Base-by-base conservation (phyloP, 2,888 invertebrate genomes). In the Iselma pallidipennis region DNA sequence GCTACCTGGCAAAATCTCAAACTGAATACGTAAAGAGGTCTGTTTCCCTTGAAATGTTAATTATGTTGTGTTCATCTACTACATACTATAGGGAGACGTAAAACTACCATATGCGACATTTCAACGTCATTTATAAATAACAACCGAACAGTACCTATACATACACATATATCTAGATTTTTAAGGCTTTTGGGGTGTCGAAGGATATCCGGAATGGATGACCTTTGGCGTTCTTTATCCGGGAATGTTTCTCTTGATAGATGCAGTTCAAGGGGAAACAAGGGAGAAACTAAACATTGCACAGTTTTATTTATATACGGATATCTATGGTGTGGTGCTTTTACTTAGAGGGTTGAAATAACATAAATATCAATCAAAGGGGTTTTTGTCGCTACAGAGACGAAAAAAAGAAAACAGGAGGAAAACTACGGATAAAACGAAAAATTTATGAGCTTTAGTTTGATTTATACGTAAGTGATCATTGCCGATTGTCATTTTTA, bases 301-400 rank as follows among this genome's bases (percentile, higher is more conserved):
- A 62, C 55, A 60, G 63, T 66, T 67, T 71, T 66, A 69, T 71
- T 66, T 65, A 65, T 62, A 31, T 58, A 54, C 60, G 60, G 61
- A 64, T 65, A 65, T 62, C 25, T 58, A 54, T 58, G 60, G 61
- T 66, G 67, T 61, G 56, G 59, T 62, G 64, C 52, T 48, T 57
- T 61, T 67, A 57, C 60, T 61, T 56, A 55, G 51, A 37, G 59
- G 59, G 56, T 59, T 61, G 62, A 64, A 65, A 66, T 65, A 68
- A 61, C 70, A 70, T 71, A 71, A 71, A 71, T 71, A 71, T 70
- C 70, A 70, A 71, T 71, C 64, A 64, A 63, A 56, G 59, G 55
- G 63, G 49, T 63, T 63, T 63, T 63, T 56, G 52, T 56, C 49
- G 31, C 31, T 14, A 50, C 37, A 60, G 33, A 45, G 25, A 55